Base-by-base conservation (phyloP, 1,140 invertebrate species). In the Chironomus striatipennis region DNA sequence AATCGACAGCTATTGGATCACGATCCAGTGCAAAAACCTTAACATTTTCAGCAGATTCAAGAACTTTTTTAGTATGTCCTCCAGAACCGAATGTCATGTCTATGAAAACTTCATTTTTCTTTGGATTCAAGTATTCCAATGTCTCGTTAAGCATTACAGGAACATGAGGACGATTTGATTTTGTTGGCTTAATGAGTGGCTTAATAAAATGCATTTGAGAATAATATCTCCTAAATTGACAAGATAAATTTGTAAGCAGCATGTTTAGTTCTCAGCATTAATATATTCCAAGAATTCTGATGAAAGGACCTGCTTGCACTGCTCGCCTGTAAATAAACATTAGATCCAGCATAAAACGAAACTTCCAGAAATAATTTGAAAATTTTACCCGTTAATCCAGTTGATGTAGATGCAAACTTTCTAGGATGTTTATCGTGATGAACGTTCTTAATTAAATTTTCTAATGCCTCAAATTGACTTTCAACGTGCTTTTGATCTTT, bases 21-120 rank as follows among this genome's bases (percentile, higher is more conserved):
- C 96, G 86, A 82, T 98, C 96, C 76, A 97, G 83, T n/a, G 91
- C 93, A 79, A 91, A 88, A 15, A 98, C 80, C 78, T 87, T 89
- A 74, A 89, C 87, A 73, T 89, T 84, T 0, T 87, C 81, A 42
- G 84, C 82, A 65, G 80, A 82, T 79, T 91, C 87, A 20, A 92
- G 79, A 72, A 88, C 84, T 15, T 85, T 83, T 76, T 83, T 82
- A 76, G 91, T 87, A 82, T 98, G 96, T n/a, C 95, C 95, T 24
- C 96, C 96, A 74, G 90, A 90, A 65, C 96, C 96, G 87, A 97
- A 98, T 34, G 96, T 98, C 93, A 95, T 94, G 79, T 96, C 94
- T 72, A 96, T 85, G 75, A 90, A 88, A 17, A 84, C 80, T 76
- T 91, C 86, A 75, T 87, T 83, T 64, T 87, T 82, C 75, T 82